Conservation (phyloP, 2,797 vertebrate genomes). For the Rhinella marina region DNA sequence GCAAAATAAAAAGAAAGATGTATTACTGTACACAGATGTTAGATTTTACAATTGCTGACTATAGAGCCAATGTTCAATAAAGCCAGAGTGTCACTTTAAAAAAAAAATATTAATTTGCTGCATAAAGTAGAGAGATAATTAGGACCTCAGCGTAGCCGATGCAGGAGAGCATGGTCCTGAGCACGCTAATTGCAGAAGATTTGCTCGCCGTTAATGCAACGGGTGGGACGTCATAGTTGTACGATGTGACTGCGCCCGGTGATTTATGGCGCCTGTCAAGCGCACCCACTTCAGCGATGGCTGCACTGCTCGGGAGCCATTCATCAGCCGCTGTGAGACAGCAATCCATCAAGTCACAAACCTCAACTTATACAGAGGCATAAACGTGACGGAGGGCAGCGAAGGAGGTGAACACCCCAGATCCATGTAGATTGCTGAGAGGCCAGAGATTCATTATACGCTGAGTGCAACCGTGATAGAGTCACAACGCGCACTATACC, state of each 20-base stretch:
- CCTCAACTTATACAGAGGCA: constrained; percentile 40
- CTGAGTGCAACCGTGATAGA: neutral
- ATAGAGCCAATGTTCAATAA: neutral
- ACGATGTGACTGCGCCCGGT: constrained; percentile 18
- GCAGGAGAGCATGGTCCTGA: neutral
- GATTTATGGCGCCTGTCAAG: constrained; percentile 71
- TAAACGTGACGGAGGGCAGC: constrained; percentile 24
- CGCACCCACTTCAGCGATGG: constrained; percentile 62
- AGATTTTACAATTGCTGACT: neutral
- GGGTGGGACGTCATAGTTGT: constrained; percentile 14
- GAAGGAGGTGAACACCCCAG: neutral
- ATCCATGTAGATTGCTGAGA: constrained; percentile 23
- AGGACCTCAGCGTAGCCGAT: neutral
- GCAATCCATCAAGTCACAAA: constrained; percentile 62
- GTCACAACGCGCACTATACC: constrained; percentile 8
- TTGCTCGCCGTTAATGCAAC: constrained; percentile 15
- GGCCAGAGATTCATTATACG: constrained; percentile 46
- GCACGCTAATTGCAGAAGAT: constrained; percentile 39
- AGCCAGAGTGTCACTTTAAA: neutral
- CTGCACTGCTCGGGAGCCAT: constrained; percentile 62
- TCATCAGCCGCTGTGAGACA: constrained; percentile 63
- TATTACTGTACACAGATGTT: neutral
- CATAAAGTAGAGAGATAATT: neutral
- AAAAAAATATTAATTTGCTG: neutral
- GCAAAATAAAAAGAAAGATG: neutral